These are phyloP conservation scores for Acronicta aceris DNA, from an alignment of 2,888 invertebrate species.

Conservation along the genomic window DNA sequence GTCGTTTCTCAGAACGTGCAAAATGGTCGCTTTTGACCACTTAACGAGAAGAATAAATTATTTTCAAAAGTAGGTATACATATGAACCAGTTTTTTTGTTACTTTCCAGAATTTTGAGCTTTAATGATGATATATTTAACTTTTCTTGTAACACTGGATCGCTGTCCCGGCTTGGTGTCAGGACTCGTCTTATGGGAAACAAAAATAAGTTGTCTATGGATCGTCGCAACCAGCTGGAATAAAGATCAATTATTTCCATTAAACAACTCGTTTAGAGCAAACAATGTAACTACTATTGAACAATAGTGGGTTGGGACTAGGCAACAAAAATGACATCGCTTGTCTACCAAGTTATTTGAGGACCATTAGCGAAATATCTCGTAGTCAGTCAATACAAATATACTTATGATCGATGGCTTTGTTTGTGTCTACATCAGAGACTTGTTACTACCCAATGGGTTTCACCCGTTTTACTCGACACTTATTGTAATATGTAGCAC, in stretches of 20 bases:
- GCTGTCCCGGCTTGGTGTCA: slow-evolving; percentile 43
- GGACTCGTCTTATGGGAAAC: slow-evolving; percentile 46
- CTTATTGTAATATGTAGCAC: slow-evolving; percentile 5
- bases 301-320: slow-evolving; percentile 13
- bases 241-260: slow-evolving; percentile 32
- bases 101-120: slow-evolving; percentile 49
- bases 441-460: slow-evolving; percentile 15
- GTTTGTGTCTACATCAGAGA: slow-evolving; percentile 21
- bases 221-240: slow-evolving; percentile 22
- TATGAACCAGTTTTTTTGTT: slow-evolving; percentile 34
- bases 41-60: slow-evolving; percentile 47
- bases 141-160: slow-evolving; percentile 36
- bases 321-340: slow-evolving; percentile 26
- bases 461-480: background rate
- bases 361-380: slow-evolving; percentile 50
- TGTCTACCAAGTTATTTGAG: slow-evolving; percentile 51
- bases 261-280: slow-evolving; percentile 26
- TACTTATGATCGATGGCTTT: slow-evolving; percentile 32
- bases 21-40: slow-evolving; percentile 43
- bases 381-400: slow-evolving; percentile 35
- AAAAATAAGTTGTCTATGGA: slow-evolving; percentile 33
- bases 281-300: slow-evolving; percentile 21
- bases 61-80: slow-evolving; percentile 26
- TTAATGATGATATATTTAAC: slow-evolving; percentile 41
- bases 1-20: slow-evolving; percentile 47